These are phyloP conservation scores for Rhinogobius similis DNA, from an alignment of 2,113 vertebrate species.

Conservation along the genomic window DNA sequence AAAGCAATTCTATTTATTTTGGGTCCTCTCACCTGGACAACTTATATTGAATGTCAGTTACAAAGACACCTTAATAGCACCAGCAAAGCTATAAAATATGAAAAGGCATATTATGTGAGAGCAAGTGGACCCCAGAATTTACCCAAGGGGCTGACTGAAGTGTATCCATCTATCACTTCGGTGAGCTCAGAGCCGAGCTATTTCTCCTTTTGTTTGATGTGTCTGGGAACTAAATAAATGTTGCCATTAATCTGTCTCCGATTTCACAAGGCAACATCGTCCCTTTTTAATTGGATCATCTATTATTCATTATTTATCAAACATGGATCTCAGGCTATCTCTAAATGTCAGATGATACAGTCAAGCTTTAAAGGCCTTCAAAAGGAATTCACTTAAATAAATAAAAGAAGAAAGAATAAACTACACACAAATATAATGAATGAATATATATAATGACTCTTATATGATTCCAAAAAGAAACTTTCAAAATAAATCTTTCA, in stretches of 20 bases:
- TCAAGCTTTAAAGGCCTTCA: slow-evolving; percentile 6
- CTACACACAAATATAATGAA: not conserved
- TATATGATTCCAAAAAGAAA: not conserved
- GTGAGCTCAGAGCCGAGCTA: not conserved
- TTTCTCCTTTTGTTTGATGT: slow-evolving; percentile 1
- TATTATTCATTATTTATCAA: slow-evolving; percentile 20
- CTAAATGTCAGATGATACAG: slow-evolving; percentile 28
- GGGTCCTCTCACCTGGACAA: slow-evolving; percentile 3
- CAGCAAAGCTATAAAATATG: not conserved
- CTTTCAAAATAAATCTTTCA: not conserved
- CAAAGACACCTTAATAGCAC: not conserved
- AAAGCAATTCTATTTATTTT: slow-evolving; percentile 8
- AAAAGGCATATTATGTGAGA: slow-evolving; percentile 1
- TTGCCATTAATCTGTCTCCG: slow-evolving; percentile 6
- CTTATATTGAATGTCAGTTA: not conserved
- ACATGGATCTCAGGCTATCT: slow-evolving; percentile 19
- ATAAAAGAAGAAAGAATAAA: not conserved
- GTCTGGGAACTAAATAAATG: slow-evolving; percentile 9
- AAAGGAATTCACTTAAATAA: not conserved
- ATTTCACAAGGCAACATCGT: slow-evolving; percentile 12
- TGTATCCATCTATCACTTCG: not conserved
- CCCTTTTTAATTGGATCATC: slow-evolving; percentile 27
- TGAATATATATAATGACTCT: not conserved
- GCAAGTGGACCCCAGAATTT: slow-evolving; percentile 4
- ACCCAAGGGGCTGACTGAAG: slow-evolving; percentile 7